These are phyloP conservation scores for Muntiacus reevesi DNA, from an alignment of 2,113 vertebrate species.

Conservation along the genomic window DNA sequence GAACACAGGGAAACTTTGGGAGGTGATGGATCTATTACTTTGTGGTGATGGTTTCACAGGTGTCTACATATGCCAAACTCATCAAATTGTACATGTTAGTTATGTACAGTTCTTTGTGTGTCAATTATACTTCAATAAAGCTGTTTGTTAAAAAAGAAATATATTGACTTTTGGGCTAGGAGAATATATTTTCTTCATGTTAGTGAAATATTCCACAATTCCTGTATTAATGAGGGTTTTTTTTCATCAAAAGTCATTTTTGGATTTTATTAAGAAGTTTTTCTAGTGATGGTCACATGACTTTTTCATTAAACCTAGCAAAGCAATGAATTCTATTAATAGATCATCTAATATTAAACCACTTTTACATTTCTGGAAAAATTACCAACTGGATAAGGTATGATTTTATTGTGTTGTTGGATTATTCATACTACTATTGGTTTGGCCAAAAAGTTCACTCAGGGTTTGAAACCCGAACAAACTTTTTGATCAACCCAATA, in stretches of 20 bases:
- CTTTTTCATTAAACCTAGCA: background rate
- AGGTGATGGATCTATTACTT: background rate
- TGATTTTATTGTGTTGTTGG: background rate
- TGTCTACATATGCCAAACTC: background rate
- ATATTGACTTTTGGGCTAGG: background rate
- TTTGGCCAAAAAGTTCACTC: background rate
- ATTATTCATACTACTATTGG: background rate
- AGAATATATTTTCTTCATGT: background rate
- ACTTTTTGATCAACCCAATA: background rate
- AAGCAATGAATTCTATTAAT: slow-evolving; percentile 7
- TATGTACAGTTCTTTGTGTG: background rate
- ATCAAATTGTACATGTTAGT: background rate
- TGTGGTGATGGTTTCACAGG: background rate
- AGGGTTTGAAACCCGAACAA: background rate
- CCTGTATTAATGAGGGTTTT: background rate
- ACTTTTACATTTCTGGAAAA: background rate
- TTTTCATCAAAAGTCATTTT: background rate
- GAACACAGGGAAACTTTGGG: background rate
- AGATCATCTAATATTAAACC: background rate
- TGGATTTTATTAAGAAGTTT: background rate
- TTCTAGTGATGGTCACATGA: background rate
- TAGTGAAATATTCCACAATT: background rate
- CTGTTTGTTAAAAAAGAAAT: background rate
- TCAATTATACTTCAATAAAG: background rate
- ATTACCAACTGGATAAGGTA: background rate